Conservation (phyloP, 2,888 invertebrate genomes). For the Subacronicta megacephala region DNA sequence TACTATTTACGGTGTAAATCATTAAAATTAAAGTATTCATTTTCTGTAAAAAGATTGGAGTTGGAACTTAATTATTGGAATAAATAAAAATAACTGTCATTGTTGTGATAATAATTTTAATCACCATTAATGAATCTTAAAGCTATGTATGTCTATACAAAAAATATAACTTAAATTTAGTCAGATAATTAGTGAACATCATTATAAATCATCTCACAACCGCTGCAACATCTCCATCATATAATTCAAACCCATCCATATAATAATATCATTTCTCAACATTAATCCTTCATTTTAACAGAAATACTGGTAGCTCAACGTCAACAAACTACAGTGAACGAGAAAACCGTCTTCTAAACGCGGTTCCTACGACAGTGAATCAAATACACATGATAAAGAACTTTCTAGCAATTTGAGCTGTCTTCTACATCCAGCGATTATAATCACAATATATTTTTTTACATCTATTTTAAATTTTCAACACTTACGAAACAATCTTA, state of each 20-base stretch:
- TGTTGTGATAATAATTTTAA: conserved; percentile 84
- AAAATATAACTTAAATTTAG: conserved; percentile 88
- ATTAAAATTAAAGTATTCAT: too few relatives aligned
- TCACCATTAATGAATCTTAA: conserved; percentile 82
- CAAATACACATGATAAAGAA: conserved; percentile 40
- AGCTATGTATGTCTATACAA: conserved; percentile 87
- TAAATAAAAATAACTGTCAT: conserved; percentile 48
- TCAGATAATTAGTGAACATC: conserved; percentile 88
- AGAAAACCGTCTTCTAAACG: conserved; percentile 22
- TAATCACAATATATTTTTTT: conserved; percentile 49
- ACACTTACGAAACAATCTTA: conserved; percentile 49
- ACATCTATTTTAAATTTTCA: conserved; percentile 41
- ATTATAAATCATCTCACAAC: conserved; percentile 89
- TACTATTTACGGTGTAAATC: too few relatives aligned
- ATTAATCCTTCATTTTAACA: conserved; percentile 69
- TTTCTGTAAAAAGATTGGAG: too few relatives aligned
- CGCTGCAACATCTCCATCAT: conserved; percentile 85
- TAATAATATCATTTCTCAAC: conserved; percentile 80
- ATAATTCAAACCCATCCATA: conserved; percentile 81
- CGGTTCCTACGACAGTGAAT: conserved; percentile 31
- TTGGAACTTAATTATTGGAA: too few relatives aligned
- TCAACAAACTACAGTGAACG: conserved; percentile 61
- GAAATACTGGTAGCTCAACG: conserved; percentile 64
- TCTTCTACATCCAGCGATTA: conserved; percentile 42
- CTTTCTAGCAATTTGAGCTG: conserved; percentile 69